Evolutionary conservation across 2,888 invertebrate species (phyloP), one percentile per base, ranked within the genome.

Genomic region (Cybosia mesomella): DNA sequence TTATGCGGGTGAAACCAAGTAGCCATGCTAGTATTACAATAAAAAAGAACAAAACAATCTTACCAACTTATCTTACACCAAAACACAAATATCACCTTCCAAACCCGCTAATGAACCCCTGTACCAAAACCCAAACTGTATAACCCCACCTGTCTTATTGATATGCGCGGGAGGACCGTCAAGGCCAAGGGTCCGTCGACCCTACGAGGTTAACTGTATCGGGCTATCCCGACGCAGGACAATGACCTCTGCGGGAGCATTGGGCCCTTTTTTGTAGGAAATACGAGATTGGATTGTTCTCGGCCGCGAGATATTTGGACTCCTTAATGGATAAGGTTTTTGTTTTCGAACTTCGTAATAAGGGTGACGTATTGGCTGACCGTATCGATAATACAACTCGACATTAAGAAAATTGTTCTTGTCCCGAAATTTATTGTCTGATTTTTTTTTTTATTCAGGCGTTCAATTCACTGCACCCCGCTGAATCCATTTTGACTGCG

Each of bases 131-230:
- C 13, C 13, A 43, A 55, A 54, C 36, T 36, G 22, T 22, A 10
- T 57, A 67, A 58, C 71, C 49, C 69, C 83, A 82, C 81, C 81
- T 83, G 83, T 79, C 81, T 58, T 76, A 82, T 82, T 82, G 66
- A 73, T 72, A 81, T 81, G 74, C 81, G 71, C 73, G 67, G 76
- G 77, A 77, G 76, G 73, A 75, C 60, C 68, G 72, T 67, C 83
- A 83, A 83, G 83, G 83, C 81, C 83, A 75, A 64, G 34, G 61
- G 74, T 58, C 64, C 78, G 73, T 70, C 77, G 83, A 80, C 83
- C 83, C 77, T 43, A 22, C n/a, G 18, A 34, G 55, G 32, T 55
- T 79, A 76, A 75, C 83, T 74, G 79, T 83, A 83, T 64, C 64
- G 83, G 82, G 83, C 76, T 82, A 81, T 76, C 81, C 81, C 77